These are phyloP conservation scores for Spermophilus dauricus DNA, from an alignment of 2,113 vertebrate species.

Conservation along the genomic window DNA sequence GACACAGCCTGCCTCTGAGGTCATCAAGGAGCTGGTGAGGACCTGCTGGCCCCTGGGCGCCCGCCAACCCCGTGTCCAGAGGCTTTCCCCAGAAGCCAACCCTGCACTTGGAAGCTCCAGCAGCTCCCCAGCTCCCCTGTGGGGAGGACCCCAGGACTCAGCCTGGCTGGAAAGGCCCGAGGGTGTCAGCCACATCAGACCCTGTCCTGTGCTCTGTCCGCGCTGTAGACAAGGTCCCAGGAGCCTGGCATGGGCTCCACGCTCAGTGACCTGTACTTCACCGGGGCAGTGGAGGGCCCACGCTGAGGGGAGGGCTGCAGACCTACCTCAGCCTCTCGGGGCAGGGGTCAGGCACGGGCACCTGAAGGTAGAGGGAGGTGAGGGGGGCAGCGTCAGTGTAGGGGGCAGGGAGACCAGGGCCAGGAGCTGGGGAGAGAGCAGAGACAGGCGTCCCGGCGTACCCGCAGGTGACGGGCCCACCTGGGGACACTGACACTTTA, in stretches of 20 bases:
- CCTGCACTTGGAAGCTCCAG: accelerated
- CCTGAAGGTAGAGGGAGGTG: neutral
- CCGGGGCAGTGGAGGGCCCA: accelerated
- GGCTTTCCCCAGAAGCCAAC: neutral
- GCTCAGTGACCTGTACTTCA: no score
- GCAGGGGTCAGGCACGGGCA: no score
- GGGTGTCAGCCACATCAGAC: neutral
- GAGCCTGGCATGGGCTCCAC: neutral
- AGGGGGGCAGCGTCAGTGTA: no score
- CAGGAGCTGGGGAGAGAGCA: neutral
- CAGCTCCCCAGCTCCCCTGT: no score
- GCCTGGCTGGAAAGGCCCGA: no score
- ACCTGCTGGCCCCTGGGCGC: accelerated
- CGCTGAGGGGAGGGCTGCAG: accelerated
- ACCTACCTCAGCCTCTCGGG: no score
- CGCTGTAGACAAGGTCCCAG: accelerated
- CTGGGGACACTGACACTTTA: neutral
- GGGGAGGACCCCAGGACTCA: neutral
- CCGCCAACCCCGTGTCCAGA: accelerated
- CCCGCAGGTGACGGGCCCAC: neutral
- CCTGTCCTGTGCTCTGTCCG: neutral
- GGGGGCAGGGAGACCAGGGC: neutral
- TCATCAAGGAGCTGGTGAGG: accelerated
- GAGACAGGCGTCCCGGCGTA: no score
- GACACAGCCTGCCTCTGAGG: accelerated